Percentiles rank a stretch among this genome's conserved stretches.
These are phyloP conservation scores for Thunnus maccoyii DNA, from an alignment of 2,113 vertebrate species.

Conservation along the genomic window DNA sequence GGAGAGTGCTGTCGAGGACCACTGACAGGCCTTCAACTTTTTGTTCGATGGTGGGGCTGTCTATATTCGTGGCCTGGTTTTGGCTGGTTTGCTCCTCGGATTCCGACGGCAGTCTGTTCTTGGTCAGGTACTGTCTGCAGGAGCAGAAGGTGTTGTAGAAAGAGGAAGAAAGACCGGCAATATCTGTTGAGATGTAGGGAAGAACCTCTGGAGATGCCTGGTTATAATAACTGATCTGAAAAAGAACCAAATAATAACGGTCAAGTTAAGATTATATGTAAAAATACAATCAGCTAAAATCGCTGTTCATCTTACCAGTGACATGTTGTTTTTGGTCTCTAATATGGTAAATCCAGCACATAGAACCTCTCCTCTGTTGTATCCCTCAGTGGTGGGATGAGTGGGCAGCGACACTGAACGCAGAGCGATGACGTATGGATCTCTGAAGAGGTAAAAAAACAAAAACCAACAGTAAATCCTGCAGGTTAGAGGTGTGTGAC, in stretches of 20 bases:
- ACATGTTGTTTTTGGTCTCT: conserved; percentile 81
- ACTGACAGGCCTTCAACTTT: conserved; percentile 3
- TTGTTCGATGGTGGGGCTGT: not conserved
- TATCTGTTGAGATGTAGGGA: conserved; percentile 92
- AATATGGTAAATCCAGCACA: conserved; percentile 95
- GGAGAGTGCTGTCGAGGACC: not conserved
- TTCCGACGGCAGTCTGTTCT: conserved; percentile 79
- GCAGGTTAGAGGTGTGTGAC: not conserved
- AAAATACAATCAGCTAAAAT: not conserved
- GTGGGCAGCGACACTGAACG: conserved; percentile 92
- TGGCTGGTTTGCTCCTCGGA: not conserved
- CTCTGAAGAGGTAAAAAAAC: conserved; percentile 78
- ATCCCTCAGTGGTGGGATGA: conserved; percentile 70
- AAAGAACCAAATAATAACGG: not conserved
- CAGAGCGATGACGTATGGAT: conserved; percentile 92
- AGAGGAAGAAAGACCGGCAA: conserved; percentile 91
- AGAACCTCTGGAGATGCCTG: conserved; percentile 91
- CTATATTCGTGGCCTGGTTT: not conserved
- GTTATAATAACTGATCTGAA: conserved; percentile 93
- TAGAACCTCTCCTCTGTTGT: conserved; percentile 89
- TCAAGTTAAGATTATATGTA: not conserved
- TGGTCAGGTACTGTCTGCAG: conserved; percentile 89
- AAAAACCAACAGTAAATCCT: not conserved
- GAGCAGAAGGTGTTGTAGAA: conserved; percentile 89
- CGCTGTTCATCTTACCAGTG: conserved; percentile 83